A percentile compares a stretch with the other conserved stretches of the same genome.
Evolutionary conservation across 92 coral and sea anemone species (phyloP).

Genomic region (Chrysogorgia sp.): DNA sequence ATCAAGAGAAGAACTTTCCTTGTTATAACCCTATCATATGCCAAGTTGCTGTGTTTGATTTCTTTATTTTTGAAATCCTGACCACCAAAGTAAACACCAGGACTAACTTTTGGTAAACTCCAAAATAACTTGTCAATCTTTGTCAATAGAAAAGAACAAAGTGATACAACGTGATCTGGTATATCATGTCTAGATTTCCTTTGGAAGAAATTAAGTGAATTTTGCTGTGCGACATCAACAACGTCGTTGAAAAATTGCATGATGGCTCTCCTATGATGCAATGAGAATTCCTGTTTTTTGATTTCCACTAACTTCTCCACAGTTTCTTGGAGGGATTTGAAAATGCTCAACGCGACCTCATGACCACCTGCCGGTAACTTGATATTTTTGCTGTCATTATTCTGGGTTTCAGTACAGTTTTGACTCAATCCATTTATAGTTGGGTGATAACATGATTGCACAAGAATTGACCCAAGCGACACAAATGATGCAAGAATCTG

Average conservation of each 20-base stretch:
- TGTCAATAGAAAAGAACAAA: conserved; percentile 11
- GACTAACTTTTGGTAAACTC: neutral
- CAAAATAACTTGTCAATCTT: neutral
- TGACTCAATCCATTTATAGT: neutral
- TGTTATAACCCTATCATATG: conserved; percentile 21
- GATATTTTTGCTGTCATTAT: neutral
- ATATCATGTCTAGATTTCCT: neutral
- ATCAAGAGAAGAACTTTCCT: conserved; percentile 50
- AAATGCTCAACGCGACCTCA: neutral
- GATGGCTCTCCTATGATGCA: conserved; percentile 7
- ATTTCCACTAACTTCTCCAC: conserved; percentile 9
- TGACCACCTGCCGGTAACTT: neutral
- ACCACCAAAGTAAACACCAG: conserved; percentile 29
- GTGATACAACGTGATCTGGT: neutral
- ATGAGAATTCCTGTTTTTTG: neutral
- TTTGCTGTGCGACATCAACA: neutral
- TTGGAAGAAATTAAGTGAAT: neutral
- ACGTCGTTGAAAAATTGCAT: conserved; percentile 37
- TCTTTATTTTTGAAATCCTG: neutral
- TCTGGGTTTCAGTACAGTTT: neutral
- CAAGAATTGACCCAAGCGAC: neutral
- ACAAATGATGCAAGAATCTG: conserved; percentile 16
- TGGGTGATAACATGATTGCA: neutral
- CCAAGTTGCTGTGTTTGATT: neutral
- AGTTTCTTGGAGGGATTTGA: neutral